Base-by-base conservation (phyloP, 2,888 invertebrate genomes). In the Sinotaia quadrata region DNA sequence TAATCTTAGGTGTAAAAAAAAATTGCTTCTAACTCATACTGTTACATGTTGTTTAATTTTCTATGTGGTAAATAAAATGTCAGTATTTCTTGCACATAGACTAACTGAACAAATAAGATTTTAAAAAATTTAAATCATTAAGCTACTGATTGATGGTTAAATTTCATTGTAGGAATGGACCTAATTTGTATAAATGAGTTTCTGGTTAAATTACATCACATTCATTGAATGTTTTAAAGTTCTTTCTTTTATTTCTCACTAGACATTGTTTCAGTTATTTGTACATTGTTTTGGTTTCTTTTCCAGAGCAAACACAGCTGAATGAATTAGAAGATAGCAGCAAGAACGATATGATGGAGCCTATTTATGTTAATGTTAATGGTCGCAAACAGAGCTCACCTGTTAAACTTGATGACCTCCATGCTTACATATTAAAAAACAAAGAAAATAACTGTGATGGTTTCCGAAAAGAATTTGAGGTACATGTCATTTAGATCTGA, bases 391-490 rank as follows among this genome's bases (percentile, higher is more conserved):
- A 82, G 67, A 81, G 77, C 41, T 78, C 79, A 41, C 82, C 84
- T 4, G 78, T 85, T 21, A 71, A 76, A 44, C 67, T 83, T 4
- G 71, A 76, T 27, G 80, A 83, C 27, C 76, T 85, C 1, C 75
- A 78, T 54, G 78, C 80, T 56, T 83, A 82, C 72, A 81, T 85
- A 56, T 57, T 71, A 52, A 77, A 77, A 58, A 79, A 82, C 57
- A 83, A 80, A 61, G 75, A 77, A 21, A 81, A 80, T 68, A 81
- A 80, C 44, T 76, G 69, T 71, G 76, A 75, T 10, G 80, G 81
- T 4, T 82, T 83, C 61, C 82, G 79, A 60, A 78, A 78, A 33
- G 84, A 84, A 65, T 83, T 82, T 77, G 79, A 76, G 76, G 84
- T 84, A 68, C 73, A n/a, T n/a, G n/a, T n/a, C n/a, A n/a, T n/a